These are phyloP conservation scores for Acrocyrtus sp. DNA, from an alignment of 2,888 invertebrate genomes.

Conservation along the genomic window DNA sequence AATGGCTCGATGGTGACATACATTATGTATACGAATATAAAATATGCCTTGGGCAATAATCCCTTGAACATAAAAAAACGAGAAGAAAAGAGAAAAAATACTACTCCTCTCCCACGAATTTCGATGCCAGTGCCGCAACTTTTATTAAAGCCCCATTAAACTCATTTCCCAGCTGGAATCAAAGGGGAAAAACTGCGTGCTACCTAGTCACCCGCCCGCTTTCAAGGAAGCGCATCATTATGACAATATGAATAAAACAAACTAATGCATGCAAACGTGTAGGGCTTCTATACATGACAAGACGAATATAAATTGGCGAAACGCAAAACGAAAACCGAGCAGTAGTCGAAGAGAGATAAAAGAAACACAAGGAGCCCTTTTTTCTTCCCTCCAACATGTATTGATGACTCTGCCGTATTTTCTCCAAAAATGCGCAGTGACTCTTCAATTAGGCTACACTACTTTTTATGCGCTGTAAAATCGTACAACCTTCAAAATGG, in stretches of 20 bases:
- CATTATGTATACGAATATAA: background rate
- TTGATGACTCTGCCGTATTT: too few species aligned
- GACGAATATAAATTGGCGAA: background rate
- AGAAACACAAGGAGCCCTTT: too few species aligned
- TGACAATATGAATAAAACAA: background rate
- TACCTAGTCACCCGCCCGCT: background rate
- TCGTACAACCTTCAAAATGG: too few species aligned
- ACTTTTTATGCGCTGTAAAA: too few species aligned
- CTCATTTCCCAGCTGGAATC: constrained; percentile 46
- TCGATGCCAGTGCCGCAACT: background rate
- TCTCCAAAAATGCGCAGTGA: too few species aligned
- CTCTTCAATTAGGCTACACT: too few species aligned
- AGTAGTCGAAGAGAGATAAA: too few species aligned
- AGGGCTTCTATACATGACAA: background rate
- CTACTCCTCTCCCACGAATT: too few species aligned
- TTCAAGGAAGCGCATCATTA: background rate
- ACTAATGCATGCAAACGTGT: background rate
- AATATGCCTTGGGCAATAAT: background rate
- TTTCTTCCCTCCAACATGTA: too few species aligned
- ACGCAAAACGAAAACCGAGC: background rate
- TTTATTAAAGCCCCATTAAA: constrained; percentile 36
- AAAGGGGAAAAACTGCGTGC: constrained; percentile 5
- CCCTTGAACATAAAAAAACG: background rate
- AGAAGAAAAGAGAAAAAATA: too few species aligned
- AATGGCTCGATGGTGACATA: background rate